Base-by-base conservation (phyloP, 1,140 invertebrate genomes). In the Pogonomyrmex californicus region DNA sequence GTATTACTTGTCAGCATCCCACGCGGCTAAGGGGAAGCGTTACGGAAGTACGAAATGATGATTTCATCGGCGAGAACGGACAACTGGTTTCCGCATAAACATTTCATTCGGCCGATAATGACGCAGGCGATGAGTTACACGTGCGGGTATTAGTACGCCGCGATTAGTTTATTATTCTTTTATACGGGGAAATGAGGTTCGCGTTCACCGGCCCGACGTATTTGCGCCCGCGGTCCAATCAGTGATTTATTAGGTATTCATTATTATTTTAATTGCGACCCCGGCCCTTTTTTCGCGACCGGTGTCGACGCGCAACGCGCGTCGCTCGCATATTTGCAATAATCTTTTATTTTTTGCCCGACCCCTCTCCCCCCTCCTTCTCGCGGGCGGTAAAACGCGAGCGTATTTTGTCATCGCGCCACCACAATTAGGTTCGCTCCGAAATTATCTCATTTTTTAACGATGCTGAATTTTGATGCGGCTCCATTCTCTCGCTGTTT, bases 191-290 rank as follows among this genome's bases (percentile, higher is more conserved):
- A 94, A 93, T 93, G 92, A 93, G 88, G 89, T 92, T 87, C 85
- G 88, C 89, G 88, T 89, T 90, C 81, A 76, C 85, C 87, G 78
- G 85, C 83, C 65, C 36, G 30, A 82, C 88, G 87, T 90, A 91
- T 92, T 91, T 90, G 87, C 91, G 89, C 66, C 88, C 70, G 78
- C 89, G 88, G 86, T 91, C 87, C 93, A 92, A 93, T 93, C 92
- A 90, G 85, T 91, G 92, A 93, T 93, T 93, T 92, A 93, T 93
- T 91, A 92, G 92, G 88, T 92, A 93, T 94, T 94, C 90, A 93
- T 94, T 93, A 91, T 94, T 94, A 92, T 93, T 93, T 94, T 93
- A 93, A 94, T 93, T 93, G 65, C 85, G 83, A 66, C 71, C 76
- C 85, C 86, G 79, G 66, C 86, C 88, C 87, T 86, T 86, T 86